Conservation (phyloP, 2,113 vertebrate species). For the Gallinago media region DNA sequence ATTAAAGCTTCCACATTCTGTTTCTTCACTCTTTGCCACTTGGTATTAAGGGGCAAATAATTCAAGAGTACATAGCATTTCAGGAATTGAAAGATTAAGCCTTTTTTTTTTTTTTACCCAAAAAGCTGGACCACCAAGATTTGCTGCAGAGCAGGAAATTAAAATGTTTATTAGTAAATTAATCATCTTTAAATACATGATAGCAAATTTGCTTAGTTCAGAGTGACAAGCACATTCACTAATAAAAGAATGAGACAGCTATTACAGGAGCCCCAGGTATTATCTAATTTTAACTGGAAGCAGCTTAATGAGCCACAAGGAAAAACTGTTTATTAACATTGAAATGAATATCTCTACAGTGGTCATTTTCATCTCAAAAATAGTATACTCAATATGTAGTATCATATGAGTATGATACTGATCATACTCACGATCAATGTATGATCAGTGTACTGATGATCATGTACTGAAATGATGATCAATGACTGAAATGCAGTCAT, state of each 20-base stretch:
- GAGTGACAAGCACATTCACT: neutral
- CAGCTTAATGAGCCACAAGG: neutral
- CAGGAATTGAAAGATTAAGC: neutral
- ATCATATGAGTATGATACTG: neutral
- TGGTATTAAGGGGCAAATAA: neutral
- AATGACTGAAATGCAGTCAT: neutral
- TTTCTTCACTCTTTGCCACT: neutral
- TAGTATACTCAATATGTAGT: neutral
- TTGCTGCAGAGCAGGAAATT: neutral
- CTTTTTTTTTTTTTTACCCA: neutral
- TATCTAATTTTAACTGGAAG: neutral
- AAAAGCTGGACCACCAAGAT: neutral
- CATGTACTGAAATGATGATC: neutral
- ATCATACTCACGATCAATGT: too few relatives aligned
- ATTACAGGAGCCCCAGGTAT: neutral
- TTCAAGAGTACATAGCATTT: neutral
- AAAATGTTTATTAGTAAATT: neutral
- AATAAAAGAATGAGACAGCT: neutral
- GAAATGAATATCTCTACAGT: neutral
- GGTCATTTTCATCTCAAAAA: neutral
- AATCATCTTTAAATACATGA: neutral
- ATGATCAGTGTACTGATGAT: too few relatives aligned
- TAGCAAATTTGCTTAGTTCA: neutral
- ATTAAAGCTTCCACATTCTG: neutral
- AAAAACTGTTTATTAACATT: neutral